Conservation (phyloP, 2,113 vertebrate species). For the Saccopteryx bilineata region DNA sequence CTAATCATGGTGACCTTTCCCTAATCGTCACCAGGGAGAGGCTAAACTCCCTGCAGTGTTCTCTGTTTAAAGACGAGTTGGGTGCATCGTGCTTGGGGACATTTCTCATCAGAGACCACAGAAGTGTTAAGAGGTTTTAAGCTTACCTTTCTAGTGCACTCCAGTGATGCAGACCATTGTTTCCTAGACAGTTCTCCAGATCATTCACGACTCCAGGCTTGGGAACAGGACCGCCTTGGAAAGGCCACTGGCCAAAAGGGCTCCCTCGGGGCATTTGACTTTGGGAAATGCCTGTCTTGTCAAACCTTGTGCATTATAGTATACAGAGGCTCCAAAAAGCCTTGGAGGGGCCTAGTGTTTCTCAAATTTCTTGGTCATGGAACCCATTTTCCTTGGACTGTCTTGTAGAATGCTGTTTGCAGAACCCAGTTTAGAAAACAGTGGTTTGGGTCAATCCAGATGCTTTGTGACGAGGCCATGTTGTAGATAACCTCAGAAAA, state of each 20-base stretch:
- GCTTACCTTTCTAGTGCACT: not conserved
- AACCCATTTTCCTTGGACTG: not conserved
- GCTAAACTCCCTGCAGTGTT: not conserved
- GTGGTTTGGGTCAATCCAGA: not conserved
- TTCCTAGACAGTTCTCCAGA: not conserved
- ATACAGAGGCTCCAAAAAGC: not conserved
- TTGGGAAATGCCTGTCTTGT: not conserved
- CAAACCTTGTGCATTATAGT: accelerated
- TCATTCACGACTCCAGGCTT: not conserved
- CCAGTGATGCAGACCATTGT: not conserved
- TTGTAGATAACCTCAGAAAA: not conserved
- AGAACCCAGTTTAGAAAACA: not conserved
- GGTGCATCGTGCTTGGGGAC: not conserved
- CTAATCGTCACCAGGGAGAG: not conserved
- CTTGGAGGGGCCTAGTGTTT: not conserved
- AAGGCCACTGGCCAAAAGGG: not conserved
- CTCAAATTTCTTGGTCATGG: not conserved
- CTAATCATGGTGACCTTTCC: not conserved
- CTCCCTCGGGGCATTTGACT: not conserved
- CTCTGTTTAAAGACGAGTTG: not conserved
- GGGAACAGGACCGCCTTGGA: not conserved
- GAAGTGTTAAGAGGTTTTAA: not conserved
- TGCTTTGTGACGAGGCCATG: not conserved
- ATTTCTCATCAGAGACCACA: not conserved
- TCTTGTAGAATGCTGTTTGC: not conserved